Percentiles rank a stretch among this genome's conserved stretches.
Evolutionary conservation across 2,113 vertebrate species (phyloP).

Genomic region (Saccopteryx bilineata): DNA sequence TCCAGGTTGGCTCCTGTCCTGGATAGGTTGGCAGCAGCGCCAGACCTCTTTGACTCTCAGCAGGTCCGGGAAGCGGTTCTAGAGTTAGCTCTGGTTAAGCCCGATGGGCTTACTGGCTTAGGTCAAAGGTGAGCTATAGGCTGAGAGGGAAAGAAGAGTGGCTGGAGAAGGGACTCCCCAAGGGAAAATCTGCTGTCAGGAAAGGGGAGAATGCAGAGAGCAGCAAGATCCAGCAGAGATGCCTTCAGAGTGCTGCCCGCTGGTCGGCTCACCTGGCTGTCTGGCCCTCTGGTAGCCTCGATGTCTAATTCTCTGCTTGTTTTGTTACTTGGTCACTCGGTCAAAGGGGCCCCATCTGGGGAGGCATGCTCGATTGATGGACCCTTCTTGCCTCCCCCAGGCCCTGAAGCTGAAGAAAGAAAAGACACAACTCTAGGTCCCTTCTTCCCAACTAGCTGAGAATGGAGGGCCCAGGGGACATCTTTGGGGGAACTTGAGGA

Average conservation of each 20-base stretch:
- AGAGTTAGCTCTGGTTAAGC: not conserved
- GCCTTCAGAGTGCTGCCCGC: not conserved
- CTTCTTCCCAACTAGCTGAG: not conserved
- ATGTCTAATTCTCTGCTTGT: slow-evolving; percentile 8
- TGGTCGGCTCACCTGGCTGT: not conserved
- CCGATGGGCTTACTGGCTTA: not conserved
- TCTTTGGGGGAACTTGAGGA: not conserved
- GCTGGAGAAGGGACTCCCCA: not conserved
- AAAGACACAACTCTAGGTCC: not conserved
- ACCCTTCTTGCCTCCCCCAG: not conserved
- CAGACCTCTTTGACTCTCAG: not conserved
- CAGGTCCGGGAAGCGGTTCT: not conserved
- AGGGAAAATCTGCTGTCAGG: not conserved
- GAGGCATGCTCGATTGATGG: not conserved
- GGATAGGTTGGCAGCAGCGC: not conserved
- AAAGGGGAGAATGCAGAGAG: not conserved
- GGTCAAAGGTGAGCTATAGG: not conserved
- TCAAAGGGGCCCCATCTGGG: not conserved
- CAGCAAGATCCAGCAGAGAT: not conserved
- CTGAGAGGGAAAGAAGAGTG: not conserved
- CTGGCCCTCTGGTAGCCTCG: not conserved
- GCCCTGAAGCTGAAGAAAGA: slow-evolving; percentile 9
- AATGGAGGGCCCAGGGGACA: not conserved
- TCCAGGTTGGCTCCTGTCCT: not conserved
- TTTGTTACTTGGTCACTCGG: not conserved